Evolutionary conservation across 37 sponge, comb jelly and placozoan species (phyloP).

Genomic region (Crambe crambe): DNA sequence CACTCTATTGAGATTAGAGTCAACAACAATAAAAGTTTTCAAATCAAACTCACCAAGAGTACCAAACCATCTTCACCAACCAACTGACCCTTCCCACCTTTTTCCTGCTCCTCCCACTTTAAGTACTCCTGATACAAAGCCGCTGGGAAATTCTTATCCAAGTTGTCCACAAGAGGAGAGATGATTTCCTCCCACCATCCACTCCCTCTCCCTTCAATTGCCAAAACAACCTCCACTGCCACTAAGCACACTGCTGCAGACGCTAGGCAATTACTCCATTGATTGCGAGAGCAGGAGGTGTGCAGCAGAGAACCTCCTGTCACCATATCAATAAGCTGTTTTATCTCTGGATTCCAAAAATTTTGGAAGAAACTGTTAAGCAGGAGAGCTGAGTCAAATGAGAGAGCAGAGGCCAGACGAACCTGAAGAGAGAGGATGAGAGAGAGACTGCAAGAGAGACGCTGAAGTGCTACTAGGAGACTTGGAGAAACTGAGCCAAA

Average conservation of each 20-base stretch:
- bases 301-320: too few relatives aligned
- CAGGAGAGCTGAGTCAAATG: background rate
- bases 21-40: background rate
- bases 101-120: background rate
- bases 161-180: background rate
- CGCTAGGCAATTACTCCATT: background rate
- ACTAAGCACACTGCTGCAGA: background rate
- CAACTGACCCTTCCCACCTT: background rate
- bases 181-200: background rate
- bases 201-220: background rate
- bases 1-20: constrained; percentile 2
- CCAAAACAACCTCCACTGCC: background rate
- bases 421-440: background rate
- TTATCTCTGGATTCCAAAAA: background rate
- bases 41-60: background rate
- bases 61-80: background rate
- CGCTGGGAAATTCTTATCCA: background rate
- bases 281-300: too few relatives aligned
- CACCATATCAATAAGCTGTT: background rate
- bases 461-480: background rate
- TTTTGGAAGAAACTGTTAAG: background rate
- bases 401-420: background rate
- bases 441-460: background rate
- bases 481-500: background rate
- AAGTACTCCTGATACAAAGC: background rate